Percentiles rank a stretch among this genome's conserved stretches.
Conservation (phyloP, 2,797 vertebrate genomes). For the Serranus cabrilla region DNA sequence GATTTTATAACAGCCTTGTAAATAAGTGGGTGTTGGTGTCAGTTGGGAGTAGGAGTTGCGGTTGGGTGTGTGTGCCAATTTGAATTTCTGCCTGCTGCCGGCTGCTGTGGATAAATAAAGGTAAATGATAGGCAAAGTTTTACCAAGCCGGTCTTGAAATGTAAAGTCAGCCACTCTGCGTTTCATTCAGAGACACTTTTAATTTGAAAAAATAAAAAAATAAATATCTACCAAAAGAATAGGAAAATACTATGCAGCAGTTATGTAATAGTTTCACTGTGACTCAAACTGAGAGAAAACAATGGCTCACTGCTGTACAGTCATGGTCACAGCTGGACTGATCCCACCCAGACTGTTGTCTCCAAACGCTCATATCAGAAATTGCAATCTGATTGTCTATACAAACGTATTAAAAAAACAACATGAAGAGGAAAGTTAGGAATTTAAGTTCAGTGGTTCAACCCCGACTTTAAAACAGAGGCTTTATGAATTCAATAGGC, state of each 20-base stretch:
- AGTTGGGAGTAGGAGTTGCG: background rate
- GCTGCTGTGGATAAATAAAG: background rate
- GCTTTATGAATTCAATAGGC: background rate
- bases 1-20: background rate
- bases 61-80: background rate
- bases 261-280: conserved; percentile 34
- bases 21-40: background rate
- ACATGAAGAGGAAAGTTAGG: background rate
- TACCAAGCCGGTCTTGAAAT: background rate
- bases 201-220: background rate
- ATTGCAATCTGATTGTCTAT: background rate
- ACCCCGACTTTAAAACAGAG: background rate
- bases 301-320: background rate
- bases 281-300: conserved; percentile 20
- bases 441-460: background rate
- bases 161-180: background rate
- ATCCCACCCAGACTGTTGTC: background rate
- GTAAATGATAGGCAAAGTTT: background rate
- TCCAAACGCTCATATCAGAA: background rate
- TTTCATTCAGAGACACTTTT: background rate
- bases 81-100: background rate
- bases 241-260: background rate
- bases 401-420: background rate
- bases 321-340: background rate
- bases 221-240: background rate